Conservation (phyloP, 2,888 invertebrate species). For the Lepidocyrtoides sp. region DNA sequence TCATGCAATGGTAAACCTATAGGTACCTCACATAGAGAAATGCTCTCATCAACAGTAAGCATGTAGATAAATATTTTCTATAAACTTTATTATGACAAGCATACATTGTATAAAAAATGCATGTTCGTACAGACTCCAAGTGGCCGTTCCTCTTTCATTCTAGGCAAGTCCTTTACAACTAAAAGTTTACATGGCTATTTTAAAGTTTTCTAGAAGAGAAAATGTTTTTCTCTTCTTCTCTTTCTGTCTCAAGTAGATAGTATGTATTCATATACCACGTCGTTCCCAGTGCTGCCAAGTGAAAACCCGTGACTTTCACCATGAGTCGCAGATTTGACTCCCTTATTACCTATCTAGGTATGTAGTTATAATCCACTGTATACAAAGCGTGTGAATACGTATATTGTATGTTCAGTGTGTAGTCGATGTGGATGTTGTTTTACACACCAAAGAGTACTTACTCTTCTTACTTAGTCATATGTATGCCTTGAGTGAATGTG, state of each 20-base stretch:
- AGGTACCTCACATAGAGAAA: too few relatives aligned
- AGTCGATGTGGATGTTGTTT: background rate
- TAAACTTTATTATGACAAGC: background rate
- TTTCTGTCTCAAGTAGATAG: too few relatives aligned
- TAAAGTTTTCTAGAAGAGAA: conserved; percentile 6
- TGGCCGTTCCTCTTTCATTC: background rate
- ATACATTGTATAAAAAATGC: background rate
- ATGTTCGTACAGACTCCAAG: background rate
- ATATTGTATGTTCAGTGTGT: background rate
- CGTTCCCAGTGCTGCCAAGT: background rate
- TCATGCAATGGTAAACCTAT: too few relatives aligned
- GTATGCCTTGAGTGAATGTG: background rate
- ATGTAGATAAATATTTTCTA: too few relatives aligned
- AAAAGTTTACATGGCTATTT: conserved; percentile 15
- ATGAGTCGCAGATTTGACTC: conserved; percentile 52
- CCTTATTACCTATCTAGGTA: background rate
- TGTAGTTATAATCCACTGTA: background rate
- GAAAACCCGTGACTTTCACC: conserved; percentile 67
- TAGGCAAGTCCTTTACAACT: background rate
- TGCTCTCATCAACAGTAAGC: too few relatives aligned
- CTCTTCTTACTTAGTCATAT: conserved; percentile 8
- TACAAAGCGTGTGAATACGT: background rate
- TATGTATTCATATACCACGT: background rate
- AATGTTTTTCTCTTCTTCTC: conserved; percentile 13
- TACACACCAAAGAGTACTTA: conserved; percentile 44